Percentiles rank a stretch among this genome's conserved stretches.
phyloP scores from a whole-genome alignment of 2,113 vertebrate species.

The Tachysurus vachellii region DNA sequence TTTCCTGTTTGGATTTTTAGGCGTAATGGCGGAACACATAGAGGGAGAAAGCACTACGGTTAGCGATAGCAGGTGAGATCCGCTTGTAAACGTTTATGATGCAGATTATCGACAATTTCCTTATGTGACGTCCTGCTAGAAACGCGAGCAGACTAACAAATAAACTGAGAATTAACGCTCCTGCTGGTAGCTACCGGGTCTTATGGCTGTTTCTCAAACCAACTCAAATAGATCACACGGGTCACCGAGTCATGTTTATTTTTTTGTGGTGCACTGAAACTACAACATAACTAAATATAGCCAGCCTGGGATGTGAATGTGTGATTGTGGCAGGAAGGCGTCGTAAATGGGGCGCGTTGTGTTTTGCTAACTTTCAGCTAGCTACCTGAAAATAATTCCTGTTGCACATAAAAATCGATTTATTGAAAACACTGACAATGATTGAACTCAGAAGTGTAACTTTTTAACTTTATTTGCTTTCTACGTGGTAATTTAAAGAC shows the following conservation, averaged over 20 bases:
- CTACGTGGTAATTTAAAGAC: neutral
- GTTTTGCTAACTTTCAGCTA: neutral
- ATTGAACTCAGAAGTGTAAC: too few species aligned
- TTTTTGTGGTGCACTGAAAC: neutral
- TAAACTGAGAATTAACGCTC: neutral
- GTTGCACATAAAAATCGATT: neutral
- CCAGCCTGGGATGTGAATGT: neutral
- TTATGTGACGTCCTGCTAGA: neutral
- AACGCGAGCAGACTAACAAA: neutral
- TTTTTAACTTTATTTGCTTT: too few species aligned
- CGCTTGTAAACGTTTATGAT: neutral
- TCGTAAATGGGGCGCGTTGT: neutral
- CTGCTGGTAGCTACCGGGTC: neutral
- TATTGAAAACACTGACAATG: neutral
- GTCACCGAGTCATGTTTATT: neutral
- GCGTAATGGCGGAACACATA: conserved; percentile 78
- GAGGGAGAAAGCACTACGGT: conserved; percentile 73
- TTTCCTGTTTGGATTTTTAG: conserved; percentile 57
- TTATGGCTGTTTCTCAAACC: neutral
- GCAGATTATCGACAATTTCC: neutral
- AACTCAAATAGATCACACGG: neutral
- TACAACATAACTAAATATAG: neutral
- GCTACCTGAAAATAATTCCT: neutral
- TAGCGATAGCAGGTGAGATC: conserved; percentile 75
- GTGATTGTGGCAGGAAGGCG: too few species aligned